Evolutionary conservation across 2,888 invertebrate species (phyloP).

Genomic region (Pseudococcus jackbeardsleyi): DNA sequence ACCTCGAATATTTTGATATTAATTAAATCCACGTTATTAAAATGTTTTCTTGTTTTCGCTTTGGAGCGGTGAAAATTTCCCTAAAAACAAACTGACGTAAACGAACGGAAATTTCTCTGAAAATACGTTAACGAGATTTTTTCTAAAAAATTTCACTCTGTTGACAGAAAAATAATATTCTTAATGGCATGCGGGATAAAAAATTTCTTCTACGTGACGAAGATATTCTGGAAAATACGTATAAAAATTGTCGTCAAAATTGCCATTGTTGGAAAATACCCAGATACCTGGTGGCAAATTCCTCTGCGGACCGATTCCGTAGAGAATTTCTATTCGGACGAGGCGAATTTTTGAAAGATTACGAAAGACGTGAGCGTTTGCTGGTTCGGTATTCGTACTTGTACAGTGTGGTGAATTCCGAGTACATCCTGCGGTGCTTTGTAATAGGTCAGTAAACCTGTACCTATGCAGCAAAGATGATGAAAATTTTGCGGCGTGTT

Average conservation of each 20-base stretch:
- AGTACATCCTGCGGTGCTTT: neutral
- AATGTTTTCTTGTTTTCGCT: neutral
- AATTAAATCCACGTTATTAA: neutral
- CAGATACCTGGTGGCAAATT: neutral
- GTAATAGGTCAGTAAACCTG: constrained; percentile 19
- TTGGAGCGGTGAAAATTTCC: neutral
- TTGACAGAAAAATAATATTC: neutral
- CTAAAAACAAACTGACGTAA: neutral
- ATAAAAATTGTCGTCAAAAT: neutral
- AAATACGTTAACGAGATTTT: neutral
- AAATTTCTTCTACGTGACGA: neutral
- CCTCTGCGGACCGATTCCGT: neutral
- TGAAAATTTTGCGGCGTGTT: constrained; percentile 11
- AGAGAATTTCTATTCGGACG: neutral
- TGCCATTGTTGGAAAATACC: neutral
- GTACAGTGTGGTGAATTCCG: neutral
- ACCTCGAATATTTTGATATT: neutral
- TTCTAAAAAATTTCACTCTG: neutral
- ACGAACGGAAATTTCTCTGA: neutral
- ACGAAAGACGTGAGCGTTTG: neutral
- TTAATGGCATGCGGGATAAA: neutral
- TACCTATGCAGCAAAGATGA: neutral
- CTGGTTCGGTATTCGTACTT: neutral
- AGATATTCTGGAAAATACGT: neutral
- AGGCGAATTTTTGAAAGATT: neutral